Evolutionary conservation across 2,888 invertebrate species (phyloP), one percentile per base, ranked within the genome.

Genomic region (Leptodirus hochenwartii): DNA sequence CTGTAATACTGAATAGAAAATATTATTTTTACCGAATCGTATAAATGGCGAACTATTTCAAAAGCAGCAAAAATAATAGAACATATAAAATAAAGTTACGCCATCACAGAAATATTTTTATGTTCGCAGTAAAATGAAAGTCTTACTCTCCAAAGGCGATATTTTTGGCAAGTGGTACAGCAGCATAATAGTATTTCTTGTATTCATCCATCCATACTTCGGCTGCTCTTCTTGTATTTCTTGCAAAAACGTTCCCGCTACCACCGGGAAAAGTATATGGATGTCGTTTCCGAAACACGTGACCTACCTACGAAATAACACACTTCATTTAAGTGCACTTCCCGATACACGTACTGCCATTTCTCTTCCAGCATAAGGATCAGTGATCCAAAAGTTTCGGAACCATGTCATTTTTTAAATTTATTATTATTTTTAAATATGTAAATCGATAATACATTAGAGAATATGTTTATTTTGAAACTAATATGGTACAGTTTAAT

Each of bases 141-240:
- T 64, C 78, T 71, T 60, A 88, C 87, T 82, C 80, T 66, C 87
- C 87, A 52, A 70, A 87, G 30, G 84, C 76, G 39, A 88, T 78
- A 50, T 80, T 82, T 50, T 79, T 79, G 10, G 87, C 87, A 33
- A 87, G 54, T 28, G 87, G 87, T 40, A 96, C 95, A 2, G 91
- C 79, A 33, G 79, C 69, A 50, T 93, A 93, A 56, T 96, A 98
- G 49, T 82, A 84, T 46, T 88, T 76, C 55, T 96, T 96, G 59
- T 87, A 98, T 37, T 91, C 88, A 50, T 95, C 96, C 93, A 98
- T 93, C 96, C 96, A 98, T 8, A 98, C 96, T 58, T 96, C 96
- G 0, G 96, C 96, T 1, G 95, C 95, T 39, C 98, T 62, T 32
- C 95, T 65, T 2, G 95, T 96, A 58, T 98, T 98, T 49, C 81